These are phyloP conservation scores for Pollimyrus isidori DNA, from an alignment of 2,113 vertebrate genomes.

Conservation along the genomic window DNA sequence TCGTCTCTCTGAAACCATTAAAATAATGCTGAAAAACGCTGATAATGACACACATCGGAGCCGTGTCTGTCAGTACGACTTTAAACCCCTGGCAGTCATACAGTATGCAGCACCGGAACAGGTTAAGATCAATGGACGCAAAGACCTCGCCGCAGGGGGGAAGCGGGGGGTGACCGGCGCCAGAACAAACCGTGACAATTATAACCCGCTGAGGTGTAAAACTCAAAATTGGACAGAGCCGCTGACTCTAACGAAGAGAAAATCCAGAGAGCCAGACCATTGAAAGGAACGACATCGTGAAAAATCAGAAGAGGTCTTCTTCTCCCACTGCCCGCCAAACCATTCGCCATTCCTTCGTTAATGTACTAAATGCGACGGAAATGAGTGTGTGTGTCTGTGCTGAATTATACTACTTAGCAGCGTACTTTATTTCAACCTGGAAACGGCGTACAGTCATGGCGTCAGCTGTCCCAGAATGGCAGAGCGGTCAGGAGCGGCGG, in stretches of 20 bases:
- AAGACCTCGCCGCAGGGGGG: background rate
- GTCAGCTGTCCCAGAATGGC: background rate
- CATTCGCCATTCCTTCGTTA: background rate
- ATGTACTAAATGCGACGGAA: background rate
- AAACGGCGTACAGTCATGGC: background rate
- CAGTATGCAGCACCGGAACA: background rate
- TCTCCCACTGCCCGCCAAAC: background rate
- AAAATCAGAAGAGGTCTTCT: background rate
- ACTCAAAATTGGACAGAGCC: background rate
- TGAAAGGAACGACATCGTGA: background rate
- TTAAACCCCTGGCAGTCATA: background rate
- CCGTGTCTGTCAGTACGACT: background rate
- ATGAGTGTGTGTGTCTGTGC: background rate
- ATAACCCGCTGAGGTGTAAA: constrained; percentile 5
- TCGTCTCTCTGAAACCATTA: background rate
- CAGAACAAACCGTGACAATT: background rate
- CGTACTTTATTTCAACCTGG: background rate
- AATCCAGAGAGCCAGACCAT: background rate
- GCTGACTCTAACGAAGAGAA: background rate
- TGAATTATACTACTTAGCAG: background rate
- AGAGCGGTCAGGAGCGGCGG: background rate
- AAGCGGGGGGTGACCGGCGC: background rate
- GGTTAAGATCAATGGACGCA: background rate
- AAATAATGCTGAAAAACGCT: background rate
- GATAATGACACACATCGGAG: background rate